Evolutionary conservation across 2,888 invertebrate genomes (phyloP).

Genomic region (Apomyelois bistriatella): DNA sequence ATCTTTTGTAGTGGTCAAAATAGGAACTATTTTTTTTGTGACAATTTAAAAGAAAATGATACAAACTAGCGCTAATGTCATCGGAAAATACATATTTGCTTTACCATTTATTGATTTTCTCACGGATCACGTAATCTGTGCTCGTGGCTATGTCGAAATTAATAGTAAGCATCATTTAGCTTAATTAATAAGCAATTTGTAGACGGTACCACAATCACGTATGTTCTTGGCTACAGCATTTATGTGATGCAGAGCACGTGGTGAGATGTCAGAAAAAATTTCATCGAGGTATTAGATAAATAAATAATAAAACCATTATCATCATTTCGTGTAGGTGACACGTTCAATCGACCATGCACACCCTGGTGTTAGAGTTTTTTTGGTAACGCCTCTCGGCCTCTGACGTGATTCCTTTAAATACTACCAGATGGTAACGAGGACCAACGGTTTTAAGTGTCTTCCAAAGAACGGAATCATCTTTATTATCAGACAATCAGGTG

Average conservation of each 20-base stretch:
- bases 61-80: background rate
- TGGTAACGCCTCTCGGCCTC: no score
- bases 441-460: no score
- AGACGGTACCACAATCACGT: background rate
- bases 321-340: no score
- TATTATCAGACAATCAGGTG: no score
- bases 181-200: conserved; percentile 1
- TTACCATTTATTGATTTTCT: background rate
- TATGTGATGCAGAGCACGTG: background rate
- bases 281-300: no score
- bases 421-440: no score
- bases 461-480: no score
- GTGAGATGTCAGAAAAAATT: background rate
- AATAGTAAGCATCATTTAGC: background rate
- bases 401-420: no score
- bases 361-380: no score
- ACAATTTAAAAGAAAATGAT: background rate
- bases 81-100: background rate
- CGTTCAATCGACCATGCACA: no score
- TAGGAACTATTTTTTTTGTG: background rate
- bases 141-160: conserved; percentile 1
- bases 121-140: background rate
- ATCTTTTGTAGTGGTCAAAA: background rate
- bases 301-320: no score
- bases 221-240: background rate